phyloP scores from a whole-genome alignment of 1,140 invertebrate genomes.

The Tetragonula clypearis region DNA sequence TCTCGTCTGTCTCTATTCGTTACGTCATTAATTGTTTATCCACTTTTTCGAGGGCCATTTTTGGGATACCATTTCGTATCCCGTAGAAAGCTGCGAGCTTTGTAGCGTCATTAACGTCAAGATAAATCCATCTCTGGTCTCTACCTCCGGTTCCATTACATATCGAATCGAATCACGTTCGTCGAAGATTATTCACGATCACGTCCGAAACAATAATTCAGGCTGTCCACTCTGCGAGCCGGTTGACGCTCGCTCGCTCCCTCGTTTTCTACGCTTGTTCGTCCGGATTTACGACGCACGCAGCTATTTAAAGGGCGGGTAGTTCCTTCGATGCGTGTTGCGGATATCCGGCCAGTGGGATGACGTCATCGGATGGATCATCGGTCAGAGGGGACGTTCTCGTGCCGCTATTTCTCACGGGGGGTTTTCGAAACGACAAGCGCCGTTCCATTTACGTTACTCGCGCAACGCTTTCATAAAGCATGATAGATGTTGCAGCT shows the following conservation, averaged over 20 bases:
- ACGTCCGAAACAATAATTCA: conserved; percentile 1
- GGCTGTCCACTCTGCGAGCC: too few relatives aligned
- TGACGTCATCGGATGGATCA: conserved; percentile 51
- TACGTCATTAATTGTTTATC: too few relatives aligned
- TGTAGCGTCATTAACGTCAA: too few relatives aligned
- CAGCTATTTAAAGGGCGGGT: not conserved
- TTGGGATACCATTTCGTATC: too few relatives aligned
- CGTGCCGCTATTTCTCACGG: conserved; percentile 65
- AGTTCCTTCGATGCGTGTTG: not conserved
- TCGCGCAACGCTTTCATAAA: conserved; percentile 67
- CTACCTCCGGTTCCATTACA: not conserved
- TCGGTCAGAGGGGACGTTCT: conserved; percentile 57
- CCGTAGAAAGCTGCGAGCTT: too few relatives aligned
- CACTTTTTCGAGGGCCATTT: too few relatives aligned
- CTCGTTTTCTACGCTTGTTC: not conserved
- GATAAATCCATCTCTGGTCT: too few relatives aligned
- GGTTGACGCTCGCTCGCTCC: not conserved
- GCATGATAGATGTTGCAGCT: conserved; percentile 66
- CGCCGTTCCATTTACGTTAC: conserved; percentile 70
- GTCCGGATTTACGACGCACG: conserved; percentile 3
- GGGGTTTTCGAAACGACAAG: conserved; percentile 53
- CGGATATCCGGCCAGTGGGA: not conserved
- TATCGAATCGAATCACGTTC: not conserved
- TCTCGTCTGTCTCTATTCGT: too few relatives aligned
- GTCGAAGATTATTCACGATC: not conserved